These are phyloP conservation scores for Petrocephalus schoutedeni DNA, from an alignment of 2,797 vertebrate species.

Conservation along the genomic window DNA sequence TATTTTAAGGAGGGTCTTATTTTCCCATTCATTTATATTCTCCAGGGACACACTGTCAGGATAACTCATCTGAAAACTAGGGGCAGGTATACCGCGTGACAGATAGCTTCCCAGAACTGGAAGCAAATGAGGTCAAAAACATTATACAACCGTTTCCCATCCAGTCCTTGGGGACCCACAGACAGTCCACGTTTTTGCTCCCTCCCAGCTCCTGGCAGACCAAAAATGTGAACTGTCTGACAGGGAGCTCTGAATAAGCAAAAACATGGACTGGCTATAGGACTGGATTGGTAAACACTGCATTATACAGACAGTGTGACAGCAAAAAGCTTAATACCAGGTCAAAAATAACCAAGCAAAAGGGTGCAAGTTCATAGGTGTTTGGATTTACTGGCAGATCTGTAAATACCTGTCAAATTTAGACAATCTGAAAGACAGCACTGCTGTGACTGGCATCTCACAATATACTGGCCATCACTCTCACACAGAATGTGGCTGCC, in stretches of 20 bases:
- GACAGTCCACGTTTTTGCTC: too few relatives aligned
- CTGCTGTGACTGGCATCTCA: neutral
- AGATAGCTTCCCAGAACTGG: neutral
- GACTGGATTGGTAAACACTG: too few relatives aligned
- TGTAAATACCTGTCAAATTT: neutral
- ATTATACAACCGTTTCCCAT: neutral
- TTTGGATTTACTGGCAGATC: neutral
- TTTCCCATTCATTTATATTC: neutral
- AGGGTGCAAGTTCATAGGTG: neutral
- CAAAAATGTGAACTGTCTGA: too few relatives aligned
- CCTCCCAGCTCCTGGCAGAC: too few relatives aligned
- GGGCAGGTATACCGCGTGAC: neutral
- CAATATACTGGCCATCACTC: neutral
- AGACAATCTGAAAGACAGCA: neutral
- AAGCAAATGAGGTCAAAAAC: neutral
- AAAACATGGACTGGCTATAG: too few relatives aligned
- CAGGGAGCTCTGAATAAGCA: too few relatives aligned
- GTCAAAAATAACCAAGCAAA: neutral
- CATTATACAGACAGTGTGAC: neutral
- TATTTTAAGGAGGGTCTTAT: neutral
- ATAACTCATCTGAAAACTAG: neutral
- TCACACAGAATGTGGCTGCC: neutral
- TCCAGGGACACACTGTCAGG: neutral
- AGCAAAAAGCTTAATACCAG: neutral
- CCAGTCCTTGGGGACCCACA: too few relatives aligned